Evolutionary conservation across 1,140 invertebrate genomes (phyloP), one percentile per base, ranked within the genome.

Genomic region (Neodiprion pinetum): DNA sequence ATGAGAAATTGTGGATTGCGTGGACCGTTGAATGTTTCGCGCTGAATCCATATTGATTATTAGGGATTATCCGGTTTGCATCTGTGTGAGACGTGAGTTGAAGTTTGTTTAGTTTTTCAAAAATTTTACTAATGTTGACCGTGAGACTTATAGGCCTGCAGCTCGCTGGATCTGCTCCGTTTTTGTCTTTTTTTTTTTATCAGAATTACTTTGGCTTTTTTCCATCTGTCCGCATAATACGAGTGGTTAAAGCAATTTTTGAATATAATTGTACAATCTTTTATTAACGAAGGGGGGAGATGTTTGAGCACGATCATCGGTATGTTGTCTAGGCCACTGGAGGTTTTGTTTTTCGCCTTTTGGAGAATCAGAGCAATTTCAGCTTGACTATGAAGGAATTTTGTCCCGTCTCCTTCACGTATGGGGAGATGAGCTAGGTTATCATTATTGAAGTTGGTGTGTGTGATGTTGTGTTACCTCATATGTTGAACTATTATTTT

Each of bases 121-220:
- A 77, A 17, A 85, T 70, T 78, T 87, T 87, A 28, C 80, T 78
- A 1, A 85, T n/a, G 28, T 75, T 79, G n/a, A 76, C 77, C 9
- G 86, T 78, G 1, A 87, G 74, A 61, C 82, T 86, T 9, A 88
- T 87, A 28, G 85, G 84, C 9, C 84, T 67, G 69, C 82, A 83
- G 28, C 75, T 85, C 0, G 72, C 21, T 2, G 79, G 76, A 1
- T 77, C 72, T 9, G 50, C 69, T 12, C 11, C 48, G 9, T 72
- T 71, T 77, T 77, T 75, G 12, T 67, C 72, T 75, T 77, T 77
- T 71, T 77, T 71, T 79, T 53, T 70, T 72, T n/a, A 79, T 11
- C 0, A 70, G 61, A 11, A 77, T 77, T 7, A 78, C 70, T 70
- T 77, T 77, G 14, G 74, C 74, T 11, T 47, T 48, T 77, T 83